These are phyloP conservation scores for Scrobipalpa atriplicella DNA, from an alignment of 2,888 invertebrate species.

Conservation along the genomic window DNA sequence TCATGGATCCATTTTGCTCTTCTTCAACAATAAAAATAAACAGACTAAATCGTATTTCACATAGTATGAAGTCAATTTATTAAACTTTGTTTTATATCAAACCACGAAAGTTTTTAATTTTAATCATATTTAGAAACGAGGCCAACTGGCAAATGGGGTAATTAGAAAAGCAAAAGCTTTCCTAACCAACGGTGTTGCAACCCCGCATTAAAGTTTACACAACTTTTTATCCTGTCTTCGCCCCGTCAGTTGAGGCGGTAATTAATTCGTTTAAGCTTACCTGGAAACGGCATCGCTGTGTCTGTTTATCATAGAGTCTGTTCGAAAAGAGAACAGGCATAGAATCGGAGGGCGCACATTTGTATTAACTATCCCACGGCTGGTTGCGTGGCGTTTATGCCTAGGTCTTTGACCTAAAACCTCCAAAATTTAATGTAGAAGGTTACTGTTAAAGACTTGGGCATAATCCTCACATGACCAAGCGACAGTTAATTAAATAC, in stretches of 20 bases:
- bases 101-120: background rate
- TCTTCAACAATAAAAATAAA: too few relatives aligned
- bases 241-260: slow-evolving; percentile 3
- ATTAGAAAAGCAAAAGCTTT: background rate
- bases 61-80: background rate
- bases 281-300: background rate
- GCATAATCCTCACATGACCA: too few relatives aligned
- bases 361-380: too few relatives aligned
- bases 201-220: background rate
- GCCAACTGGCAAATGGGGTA: slow-evolving; percentile 8
- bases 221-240: slow-evolving; percentile 16
- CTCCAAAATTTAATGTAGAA: too few relatives aligned
- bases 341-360: too few relatives aligned
- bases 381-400: too few relatives aligned
- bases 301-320: background rate
- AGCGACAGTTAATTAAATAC: too few relatives aligned
- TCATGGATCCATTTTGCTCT: too few relatives aligned
- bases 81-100: background rate
- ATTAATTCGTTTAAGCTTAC: slow-evolving; percentile 1
- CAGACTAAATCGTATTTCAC: too few relatives aligned
- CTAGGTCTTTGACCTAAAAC: too few relatives aligned
- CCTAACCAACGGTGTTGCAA: background rate
- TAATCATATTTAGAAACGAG: background rate
- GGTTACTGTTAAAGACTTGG: too few relatives aligned
- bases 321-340: too few relatives aligned